A percentile compares a stretch with the other conserved stretches of the same genome.
These are phyloP conservation scores for Ctenodactylus gundi DNA, from an alignment of 2,113 vertebrate species.

Conservation along the genomic window DNA sequence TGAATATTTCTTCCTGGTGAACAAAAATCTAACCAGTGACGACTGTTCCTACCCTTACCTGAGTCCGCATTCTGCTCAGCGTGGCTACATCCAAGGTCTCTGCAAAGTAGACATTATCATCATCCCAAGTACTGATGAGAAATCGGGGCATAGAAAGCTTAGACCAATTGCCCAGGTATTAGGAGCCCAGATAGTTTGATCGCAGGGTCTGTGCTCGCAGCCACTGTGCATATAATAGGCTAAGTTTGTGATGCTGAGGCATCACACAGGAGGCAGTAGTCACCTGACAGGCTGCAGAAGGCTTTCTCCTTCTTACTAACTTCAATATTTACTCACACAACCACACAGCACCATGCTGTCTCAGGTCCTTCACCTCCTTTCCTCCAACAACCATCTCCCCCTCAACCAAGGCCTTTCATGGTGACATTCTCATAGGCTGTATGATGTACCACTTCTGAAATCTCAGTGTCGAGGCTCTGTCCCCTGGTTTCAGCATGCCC, in stretches of 20 bases:
- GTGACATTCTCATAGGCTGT: neutral
- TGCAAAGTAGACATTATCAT: neutral
- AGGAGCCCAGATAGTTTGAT: neutral
- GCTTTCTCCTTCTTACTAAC: neutral
- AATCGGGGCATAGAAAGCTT: too few relatives aligned
- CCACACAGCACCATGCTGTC: neutral
- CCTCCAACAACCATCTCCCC: neutral
- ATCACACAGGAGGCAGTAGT: neutral
- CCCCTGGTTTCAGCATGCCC: neutral
- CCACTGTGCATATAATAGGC: too few relatives aligned
- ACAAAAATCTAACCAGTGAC: neutral
- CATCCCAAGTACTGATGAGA: neutral
- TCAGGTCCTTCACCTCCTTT: neutral
- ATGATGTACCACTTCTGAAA: neutral
- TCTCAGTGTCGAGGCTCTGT: neutral
- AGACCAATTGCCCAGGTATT: neutral
- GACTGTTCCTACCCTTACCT: neutral
- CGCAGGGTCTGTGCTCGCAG: neutral
- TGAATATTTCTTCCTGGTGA: neutral
- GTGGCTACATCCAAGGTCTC: neutral
- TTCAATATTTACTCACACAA: neutral
- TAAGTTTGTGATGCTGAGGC: neutral
- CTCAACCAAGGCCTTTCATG: neutral
- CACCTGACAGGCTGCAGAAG: neutral
- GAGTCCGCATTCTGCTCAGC: neutral